Evolutionary conservation across 2,113 vertebrate genomes (phyloP), one percentile per base, ranked within the genome.

Genomic region (Calonectris borealis): DNA sequence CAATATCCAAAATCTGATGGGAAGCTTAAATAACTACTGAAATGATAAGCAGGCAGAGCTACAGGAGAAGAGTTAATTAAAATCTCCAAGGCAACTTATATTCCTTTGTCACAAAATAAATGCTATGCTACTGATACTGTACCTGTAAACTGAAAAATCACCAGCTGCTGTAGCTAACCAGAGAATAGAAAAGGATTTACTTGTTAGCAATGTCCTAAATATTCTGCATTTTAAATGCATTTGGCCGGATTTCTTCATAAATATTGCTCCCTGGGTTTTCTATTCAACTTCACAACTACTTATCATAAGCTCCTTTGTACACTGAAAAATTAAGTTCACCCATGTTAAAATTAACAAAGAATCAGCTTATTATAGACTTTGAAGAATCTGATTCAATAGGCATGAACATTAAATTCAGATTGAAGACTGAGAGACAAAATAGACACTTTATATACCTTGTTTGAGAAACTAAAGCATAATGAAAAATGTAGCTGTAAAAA

Each of bases 11-110:
- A 95, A 98, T 97, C 97, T 97, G 96, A 97, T 96, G 90, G 77
- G 93, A 96, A 94, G 75, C 95, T 95, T 95, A 96, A 97, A 97
- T 97, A 97, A 96, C 92, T 90, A 66, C 89, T 87, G 90, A 97
- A 80, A 93, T 91, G 97, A 98, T 97, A 97, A 98, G 97, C 95
- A 91, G 94, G 91, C 95, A 95, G 89, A 58, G 91, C 93, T 97
- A 95, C 80, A 86, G 94, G 90, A 97, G 95, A 97, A 96, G 96
- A 97, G 96, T 98, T 98, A 98, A 98, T 98, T 98, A 98, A 98
- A 97, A 98, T 98, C 97, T 97, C 97, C 97, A 97, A 93, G 97
- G 97, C 95, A 97, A 98, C 97, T 97, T 97, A 85, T 96, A 95
- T 94, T 96, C 94, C 94, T 97, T 97, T 98, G 96, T 97, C 96